phyloP scores from a whole-genome alignment of 1,140 invertebrate genomes.

The Matsumurasca onukii region DNA sequence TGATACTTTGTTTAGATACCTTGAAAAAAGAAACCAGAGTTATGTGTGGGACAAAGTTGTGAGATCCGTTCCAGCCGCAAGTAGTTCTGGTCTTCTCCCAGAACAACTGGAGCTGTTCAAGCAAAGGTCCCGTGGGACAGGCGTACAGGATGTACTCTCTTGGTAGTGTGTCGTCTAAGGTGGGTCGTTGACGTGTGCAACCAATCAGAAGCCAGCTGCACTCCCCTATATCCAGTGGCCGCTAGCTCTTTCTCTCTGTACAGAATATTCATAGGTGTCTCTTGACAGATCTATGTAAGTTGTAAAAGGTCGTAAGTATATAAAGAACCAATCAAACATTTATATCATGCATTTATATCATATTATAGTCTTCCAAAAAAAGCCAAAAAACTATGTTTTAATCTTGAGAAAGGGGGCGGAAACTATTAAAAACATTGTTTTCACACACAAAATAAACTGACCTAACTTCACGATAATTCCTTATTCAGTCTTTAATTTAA shows the following conservation, averaged over 20 bases:
- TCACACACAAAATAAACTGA: too few species aligned
- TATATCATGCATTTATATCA: too few species aligned
- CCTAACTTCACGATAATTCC: too few species aligned
- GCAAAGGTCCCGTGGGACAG: constrained; percentile 74
- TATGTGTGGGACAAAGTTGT: constrained; percentile 86
- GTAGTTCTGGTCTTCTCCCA: constrained; percentile 74
- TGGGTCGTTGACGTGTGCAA: constrained; percentile 86
- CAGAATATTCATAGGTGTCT: constrained; percentile 40
- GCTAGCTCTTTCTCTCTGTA: constrained; percentile 83
- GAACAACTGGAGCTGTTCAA: constrained; percentile 70
- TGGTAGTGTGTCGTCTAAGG: constrained; percentile 69
- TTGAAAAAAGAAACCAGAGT: constrained; percentile 88
- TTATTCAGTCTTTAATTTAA: too few species aligned
- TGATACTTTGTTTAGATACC: too few species aligned
- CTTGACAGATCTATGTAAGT: too few species aligned
- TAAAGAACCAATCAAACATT: too few species aligned
- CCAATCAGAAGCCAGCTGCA: constrained; percentile 88
- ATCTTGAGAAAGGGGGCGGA: too few species aligned
- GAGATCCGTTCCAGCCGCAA: constrained; percentile 84
- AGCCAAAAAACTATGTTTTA: too few species aligned
- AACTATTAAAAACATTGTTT: too few species aligned
- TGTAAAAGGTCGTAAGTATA: too few species aligned
- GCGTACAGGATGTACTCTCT: constrained; percentile 85
- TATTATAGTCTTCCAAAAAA: neutral
- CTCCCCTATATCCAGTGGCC: constrained; percentile 82